These are phyloP conservation scores for Asobara japonica DNA, from an alignment of 1,140 invertebrate genomes.

Conservation along the genomic window DNA sequence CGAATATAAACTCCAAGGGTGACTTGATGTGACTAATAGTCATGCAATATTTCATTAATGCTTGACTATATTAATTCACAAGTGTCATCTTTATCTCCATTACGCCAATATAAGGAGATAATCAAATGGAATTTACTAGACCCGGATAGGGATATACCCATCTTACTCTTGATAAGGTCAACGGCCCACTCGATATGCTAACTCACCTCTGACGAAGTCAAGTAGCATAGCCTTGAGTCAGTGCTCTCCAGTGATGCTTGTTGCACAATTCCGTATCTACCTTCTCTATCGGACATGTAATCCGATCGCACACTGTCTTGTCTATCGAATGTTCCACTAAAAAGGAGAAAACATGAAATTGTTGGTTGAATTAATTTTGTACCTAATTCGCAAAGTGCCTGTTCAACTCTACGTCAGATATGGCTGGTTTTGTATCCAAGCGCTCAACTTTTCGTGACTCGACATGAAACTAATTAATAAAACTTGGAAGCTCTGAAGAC, in stretches of 20 bases:
- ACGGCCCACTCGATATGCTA: not conserved
- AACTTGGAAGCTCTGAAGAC: not conserved
- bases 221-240: slow-evolving; percentile 90
- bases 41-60: no score
- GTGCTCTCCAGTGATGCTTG: slow-evolving; percentile 93
- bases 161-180: not conserved
- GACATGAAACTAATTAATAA: not conserved
- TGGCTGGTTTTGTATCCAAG: not conserved
- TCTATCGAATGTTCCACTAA: slow-evolving; percentile 84
- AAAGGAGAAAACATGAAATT: slow-evolving; percentile 50
- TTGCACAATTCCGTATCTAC: slow-evolving; percentile 86
- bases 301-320: slow-evolving; percentile 89
- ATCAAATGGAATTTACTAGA: not conserved
- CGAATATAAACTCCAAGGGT: no score
- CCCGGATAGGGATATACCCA: not conserved
- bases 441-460: not conserved
- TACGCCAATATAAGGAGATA: not conserved
- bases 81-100: no score
- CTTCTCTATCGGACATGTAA: slow-evolving; percentile 88
- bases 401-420: not conserved
- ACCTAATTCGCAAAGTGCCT: not conserved
- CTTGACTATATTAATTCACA: no score
- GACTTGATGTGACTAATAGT: no score
- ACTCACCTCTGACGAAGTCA: slow-evolving; percentile 95
- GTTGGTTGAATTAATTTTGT: not conserved